Evolutionary conservation across 1,140 invertebrate species (phyloP).

Genomic region (Uloborus diversus): DNA sequence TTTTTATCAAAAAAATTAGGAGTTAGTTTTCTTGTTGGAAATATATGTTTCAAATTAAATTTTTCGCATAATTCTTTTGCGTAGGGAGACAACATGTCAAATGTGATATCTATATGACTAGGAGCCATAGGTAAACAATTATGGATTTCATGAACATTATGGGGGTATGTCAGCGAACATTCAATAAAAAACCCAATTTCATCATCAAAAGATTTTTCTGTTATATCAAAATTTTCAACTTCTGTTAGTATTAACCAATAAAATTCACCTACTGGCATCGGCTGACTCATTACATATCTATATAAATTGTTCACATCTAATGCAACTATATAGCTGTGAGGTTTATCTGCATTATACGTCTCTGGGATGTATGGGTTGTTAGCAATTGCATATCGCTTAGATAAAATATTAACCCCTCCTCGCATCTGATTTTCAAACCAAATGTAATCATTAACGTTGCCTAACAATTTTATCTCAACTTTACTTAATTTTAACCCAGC

Average conservation of each 20-base stretch:
- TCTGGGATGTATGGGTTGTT: background rate
- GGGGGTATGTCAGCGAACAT: constrained; percentile 60
- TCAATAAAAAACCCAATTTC: constrained; percentile 58
- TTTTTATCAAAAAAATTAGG: no score
- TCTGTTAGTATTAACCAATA: constrained; percentile 28
- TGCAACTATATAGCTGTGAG: background rate
- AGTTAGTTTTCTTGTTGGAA: no score
- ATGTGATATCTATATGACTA: background rate
- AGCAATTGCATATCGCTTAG: constrained; percentile 35
- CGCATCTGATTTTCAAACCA: no score
- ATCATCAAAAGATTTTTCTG: background rate
- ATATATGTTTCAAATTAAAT: no score
- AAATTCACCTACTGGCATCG: constrained; percentile 37
- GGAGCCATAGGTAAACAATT: constrained; percentile 62
- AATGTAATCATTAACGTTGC: no score
- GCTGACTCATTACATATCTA: constrained; percentile 27
- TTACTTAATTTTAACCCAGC: no score
- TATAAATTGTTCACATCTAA: constrained; percentile 54
- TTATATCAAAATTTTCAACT: background rate
- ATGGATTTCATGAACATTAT: constrained; percentile 60
- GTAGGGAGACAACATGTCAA: background rate
- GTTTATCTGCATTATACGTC: background rate
- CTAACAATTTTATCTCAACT: no score
- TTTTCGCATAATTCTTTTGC: background rate
- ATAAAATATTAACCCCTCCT: no score